Evolutionary conservation across 2,888 invertebrate genomes (phyloP).

Genomic region (Agriopis aurantiaria): DNA sequence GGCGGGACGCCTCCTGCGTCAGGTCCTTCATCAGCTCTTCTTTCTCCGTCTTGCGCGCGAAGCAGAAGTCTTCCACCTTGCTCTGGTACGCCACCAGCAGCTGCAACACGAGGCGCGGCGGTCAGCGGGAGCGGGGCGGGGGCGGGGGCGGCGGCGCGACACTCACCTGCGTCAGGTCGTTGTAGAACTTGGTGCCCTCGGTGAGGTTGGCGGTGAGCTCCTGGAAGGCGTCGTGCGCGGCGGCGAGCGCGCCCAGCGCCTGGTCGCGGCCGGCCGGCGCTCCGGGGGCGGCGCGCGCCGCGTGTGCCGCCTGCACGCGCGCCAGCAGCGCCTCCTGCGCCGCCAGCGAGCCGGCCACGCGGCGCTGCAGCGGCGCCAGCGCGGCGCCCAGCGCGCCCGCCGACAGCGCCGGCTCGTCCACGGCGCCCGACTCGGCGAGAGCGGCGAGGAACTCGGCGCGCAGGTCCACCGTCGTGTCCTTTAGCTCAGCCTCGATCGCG

Average conservation of each 20-base stretch:
- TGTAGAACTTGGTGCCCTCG: constrained; percentile 98
- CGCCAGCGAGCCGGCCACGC: constrained; percentile 89
- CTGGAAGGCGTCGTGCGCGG: constrained; percentile 96
- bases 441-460: constrained; percentile 66
- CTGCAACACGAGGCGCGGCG: constrained; percentile 71
- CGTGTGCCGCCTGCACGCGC: constrained; percentile 73
- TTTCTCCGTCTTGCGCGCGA: constrained; percentile 99
- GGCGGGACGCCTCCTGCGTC: constrained; percentile 92
- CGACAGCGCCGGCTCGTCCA: constrained; percentile 93
- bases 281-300: constrained; percentile 84
- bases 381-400: constrained; percentile 93
- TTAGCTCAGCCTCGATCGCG: constrained; percentile 90
- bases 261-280: constrained; percentile 88
- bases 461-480: constrained; percentile 88
- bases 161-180: constrained; percentile 93
- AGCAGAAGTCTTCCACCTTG: constrained; percentile 99
- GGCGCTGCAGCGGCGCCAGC: constrained; percentile 86
- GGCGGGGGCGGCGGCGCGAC: neutral
- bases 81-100: constrained; percentile 97
- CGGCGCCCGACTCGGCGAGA: constrained; percentile 92
- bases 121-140: neutral
- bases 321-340: constrained; percentile 85
- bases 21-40: constrained; percentile 98
- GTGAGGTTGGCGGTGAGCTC: constrained; percentile 96
- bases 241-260: constrained; percentile 93